Percentiles rank a stretch among this genome's conserved stretches.
These are phyloP conservation scores for Caenorhabditis remanei DNA, from an alignment of 1,140 invertebrate genomes.

Conservation along the genomic window DNA sequence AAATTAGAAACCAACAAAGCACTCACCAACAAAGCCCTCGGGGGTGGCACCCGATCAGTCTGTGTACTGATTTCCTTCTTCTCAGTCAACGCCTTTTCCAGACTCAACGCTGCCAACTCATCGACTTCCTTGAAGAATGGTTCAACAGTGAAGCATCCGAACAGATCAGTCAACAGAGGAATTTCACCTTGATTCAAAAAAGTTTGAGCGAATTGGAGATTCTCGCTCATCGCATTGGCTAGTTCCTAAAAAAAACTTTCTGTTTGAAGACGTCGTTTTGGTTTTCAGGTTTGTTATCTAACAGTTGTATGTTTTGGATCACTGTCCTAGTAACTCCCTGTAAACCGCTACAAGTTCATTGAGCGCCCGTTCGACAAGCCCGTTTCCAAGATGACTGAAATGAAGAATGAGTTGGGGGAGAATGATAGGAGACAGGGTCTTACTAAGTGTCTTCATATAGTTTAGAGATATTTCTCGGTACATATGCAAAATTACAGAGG, in stretches of 20 bases:
- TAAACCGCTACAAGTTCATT: slow-evolving; percentile 75
- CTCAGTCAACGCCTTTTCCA: slow-evolving; percentile 45
- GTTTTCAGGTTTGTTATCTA: background rate
- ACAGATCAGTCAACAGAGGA: slow-evolving; percentile 73
- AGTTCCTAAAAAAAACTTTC: slow-evolving; percentile 63
- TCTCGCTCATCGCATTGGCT: slow-evolving; percentile 74
- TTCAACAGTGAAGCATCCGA: slow-evolving; percentile 77
- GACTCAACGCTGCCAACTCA: slow-evolving; percentile 9
- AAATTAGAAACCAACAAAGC: no score
- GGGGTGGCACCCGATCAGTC: slow-evolving; percentile 36
- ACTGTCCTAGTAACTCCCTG: slow-evolving; percentile 63
- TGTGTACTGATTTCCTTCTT: slow-evolving; percentile 43
- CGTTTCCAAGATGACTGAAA: slow-evolving; percentile 76
- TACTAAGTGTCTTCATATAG: slow-evolving; percentile 75
- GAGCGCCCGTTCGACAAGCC: slow-evolving; percentile 71
- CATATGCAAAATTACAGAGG: slow-evolving; percentile 77
- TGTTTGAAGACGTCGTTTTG: background rate
- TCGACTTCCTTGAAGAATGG: slow-evolving; percentile 68
- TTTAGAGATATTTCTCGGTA: slow-evolving; percentile 74
- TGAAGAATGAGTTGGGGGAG: background rate
- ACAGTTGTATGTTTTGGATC: no score
- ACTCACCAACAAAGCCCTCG: slow-evolving; percentile 23
- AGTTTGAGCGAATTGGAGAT: slow-evolving; percentile 76
- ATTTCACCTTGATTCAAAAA: slow-evolving; percentile 72
- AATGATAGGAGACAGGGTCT: slow-evolving; percentile 57